These are phyloP conservation scores for Sorex maritimensis DNA, from an alignment of 2,797 vertebrate species.

Conservation along the genomic window DNA sequence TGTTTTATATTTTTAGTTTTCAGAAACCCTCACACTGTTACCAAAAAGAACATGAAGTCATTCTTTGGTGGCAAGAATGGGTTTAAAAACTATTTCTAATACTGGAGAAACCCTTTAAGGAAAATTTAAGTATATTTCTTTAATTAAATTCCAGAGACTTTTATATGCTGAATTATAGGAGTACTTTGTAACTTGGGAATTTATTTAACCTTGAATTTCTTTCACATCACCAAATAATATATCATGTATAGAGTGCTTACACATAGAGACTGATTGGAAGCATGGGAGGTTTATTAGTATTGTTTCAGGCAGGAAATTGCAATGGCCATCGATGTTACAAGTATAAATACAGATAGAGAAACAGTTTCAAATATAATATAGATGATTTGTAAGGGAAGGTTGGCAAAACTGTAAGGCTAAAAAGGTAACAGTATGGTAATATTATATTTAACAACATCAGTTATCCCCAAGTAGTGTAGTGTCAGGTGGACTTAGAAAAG, in stretches of 20 bases:
- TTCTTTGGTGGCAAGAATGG: not conserved
- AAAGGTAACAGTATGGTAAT: not conserved
- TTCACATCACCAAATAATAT: constrained; percentile 49
- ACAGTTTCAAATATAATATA: too few species aligned
- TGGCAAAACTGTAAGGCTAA: not conserved
- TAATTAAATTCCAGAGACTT: not conserved
- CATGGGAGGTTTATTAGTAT: not conserved
- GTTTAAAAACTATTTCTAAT: not conserved
- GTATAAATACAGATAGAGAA: not conserved
- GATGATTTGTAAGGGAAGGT: too few species aligned
- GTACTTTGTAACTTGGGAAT: not conserved
- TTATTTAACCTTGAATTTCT: constrained; percentile 45
- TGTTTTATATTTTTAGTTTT: not conserved
- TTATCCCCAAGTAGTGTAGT: not conserved
- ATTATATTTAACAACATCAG: not conserved
- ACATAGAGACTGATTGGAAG: not conserved
- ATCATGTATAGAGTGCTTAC: not conserved
- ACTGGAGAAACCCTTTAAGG: not conserved
- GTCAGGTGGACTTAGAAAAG: not conserved
- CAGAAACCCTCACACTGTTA: not conserved
- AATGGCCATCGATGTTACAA: not conserved
- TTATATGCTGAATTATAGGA: constrained; percentile 4
- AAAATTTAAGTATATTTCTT: constrained; percentile 52
- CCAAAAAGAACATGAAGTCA: not conserved
- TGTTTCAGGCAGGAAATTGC: not conserved